Evolutionary conservation across 2,888 invertebrate genomes (phyloP).

Genomic region (Hetaerina titia): DNA sequence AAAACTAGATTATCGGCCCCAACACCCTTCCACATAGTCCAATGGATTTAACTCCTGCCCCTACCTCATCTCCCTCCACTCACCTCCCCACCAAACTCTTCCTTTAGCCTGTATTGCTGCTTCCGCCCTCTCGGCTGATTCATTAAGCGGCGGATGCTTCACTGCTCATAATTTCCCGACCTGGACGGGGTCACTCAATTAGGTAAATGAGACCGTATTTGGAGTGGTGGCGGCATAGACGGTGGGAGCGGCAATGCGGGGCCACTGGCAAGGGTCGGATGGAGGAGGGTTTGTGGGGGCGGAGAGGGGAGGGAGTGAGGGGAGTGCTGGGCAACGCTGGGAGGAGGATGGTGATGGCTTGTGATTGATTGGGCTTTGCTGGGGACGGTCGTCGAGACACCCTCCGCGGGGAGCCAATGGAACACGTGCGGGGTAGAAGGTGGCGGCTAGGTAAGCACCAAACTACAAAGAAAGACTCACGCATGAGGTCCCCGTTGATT

Average conservation of each 20-base stretch:
- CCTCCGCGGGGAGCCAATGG: background rate
- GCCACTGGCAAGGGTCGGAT: background rate
- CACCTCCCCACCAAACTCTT: background rate
- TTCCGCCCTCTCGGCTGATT: conserved; percentile 3
- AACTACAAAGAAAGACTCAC: background rate
- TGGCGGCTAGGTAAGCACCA: background rate
- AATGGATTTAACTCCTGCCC: background rate
- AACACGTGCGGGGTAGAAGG: background rate
- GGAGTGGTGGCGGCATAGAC: background rate
- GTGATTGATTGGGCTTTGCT: background rate
- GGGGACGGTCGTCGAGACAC: background rate
- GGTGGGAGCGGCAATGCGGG: background rate
- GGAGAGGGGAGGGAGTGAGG: background rate
- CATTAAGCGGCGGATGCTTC: conserved; percentile 36
- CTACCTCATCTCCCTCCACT: background rate
- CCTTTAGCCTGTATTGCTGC: background rate
- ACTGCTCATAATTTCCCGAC: conserved; percentile 60
- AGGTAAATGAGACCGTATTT: conserved; percentile 43
- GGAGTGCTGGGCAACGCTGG: background rate
- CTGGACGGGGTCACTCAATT: conserved; percentile 41
- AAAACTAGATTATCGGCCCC: background rate
- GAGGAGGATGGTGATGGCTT: background rate
- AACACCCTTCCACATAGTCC: background rate
- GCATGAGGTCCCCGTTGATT: background rate
- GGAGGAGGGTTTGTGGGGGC: background rate